phyloP scores from a whole-genome alignment of 1,140 invertebrate genomes.

The Pseudomyrmex sp. region DNA sequence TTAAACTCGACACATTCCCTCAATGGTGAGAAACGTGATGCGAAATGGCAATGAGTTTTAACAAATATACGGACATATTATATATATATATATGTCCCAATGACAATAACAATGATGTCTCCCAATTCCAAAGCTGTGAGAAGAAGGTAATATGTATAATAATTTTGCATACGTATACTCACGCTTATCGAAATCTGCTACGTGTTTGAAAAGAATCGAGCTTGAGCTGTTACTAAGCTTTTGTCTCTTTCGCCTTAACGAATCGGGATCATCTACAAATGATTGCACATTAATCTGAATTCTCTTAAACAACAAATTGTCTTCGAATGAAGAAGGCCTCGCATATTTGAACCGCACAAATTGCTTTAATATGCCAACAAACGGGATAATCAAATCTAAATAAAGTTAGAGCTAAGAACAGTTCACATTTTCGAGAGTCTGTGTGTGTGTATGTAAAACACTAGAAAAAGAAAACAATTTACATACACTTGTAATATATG shows the following conservation, averaged over 20 bases:
- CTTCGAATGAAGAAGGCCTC: slow-evolving; percentile 44
- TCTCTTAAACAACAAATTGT: slow-evolving; percentile 34
- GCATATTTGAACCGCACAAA: slow-evolving; percentile 21
- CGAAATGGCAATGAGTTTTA: slow-evolving; percentile 19
- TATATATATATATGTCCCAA: slow-evolving; percentile 1
- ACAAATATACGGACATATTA: slow-evolving; percentile 12
- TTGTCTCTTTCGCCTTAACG: slow-evolving; percentile 80
- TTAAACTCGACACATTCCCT: slow-evolving; percentile 12
- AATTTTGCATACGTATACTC: slow-evolving; percentile 82
- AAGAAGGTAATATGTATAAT: slow-evolving; percentile 14
- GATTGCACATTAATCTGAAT: slow-evolving; percentile 64
- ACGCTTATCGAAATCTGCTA: slow-evolving; percentile 86
- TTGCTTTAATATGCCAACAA: not conserved
- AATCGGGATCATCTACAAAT: slow-evolving; percentile 76
- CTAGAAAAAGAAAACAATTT: slow-evolving; percentile 33
- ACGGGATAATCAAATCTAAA: not conserved
- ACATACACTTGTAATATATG: slow-evolving; percentile 54
- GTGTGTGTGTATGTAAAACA: slow-evolving; percentile 9
- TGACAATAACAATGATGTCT: slow-evolving; percentile 43
- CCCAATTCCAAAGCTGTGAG: slow-evolving; percentile 68
- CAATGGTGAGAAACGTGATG: slow-evolving; percentile 21
- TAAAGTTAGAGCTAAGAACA: not conserved
- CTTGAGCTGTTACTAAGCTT: slow-evolving; percentile 86
- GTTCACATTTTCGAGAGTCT: not conserved
- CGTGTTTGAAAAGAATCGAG: slow-evolving; percentile 84